phyloP scores from a whole-genome alignment of 2,888 invertebrate species.

The Monochamus alternatus region DNA sequence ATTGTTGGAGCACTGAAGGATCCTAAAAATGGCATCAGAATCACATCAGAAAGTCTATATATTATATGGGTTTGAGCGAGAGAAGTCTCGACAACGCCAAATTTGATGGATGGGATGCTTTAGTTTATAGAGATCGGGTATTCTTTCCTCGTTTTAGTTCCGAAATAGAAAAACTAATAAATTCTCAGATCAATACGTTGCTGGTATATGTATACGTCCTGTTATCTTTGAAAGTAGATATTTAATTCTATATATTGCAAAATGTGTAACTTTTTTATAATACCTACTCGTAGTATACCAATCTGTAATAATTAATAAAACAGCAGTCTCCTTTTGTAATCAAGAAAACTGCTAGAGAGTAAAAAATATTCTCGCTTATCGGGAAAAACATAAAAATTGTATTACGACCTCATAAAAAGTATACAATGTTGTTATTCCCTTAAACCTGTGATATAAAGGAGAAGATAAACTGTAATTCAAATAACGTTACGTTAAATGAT shows the following conservation, averaged over 20 bases:
- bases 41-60: slow-evolving; percentile 13
- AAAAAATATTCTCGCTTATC: too few species aligned
- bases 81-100: background rate
- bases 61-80: slow-evolving; percentile 10
- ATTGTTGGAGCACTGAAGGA: background rate
- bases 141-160: too few species aligned
- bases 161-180: too few species aligned
- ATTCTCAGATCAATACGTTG: too few species aligned
- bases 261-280: too few species aligned
- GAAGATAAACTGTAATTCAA: background rate
- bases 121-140: background rate
- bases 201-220: too few species aligned
- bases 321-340: too few species aligned
- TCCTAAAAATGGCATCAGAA: background rate
- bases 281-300: too few species aligned
- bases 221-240: too few species aligned
- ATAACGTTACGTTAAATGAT: background rate
- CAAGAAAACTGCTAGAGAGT: too few species aligned
- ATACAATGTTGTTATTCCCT: background rate
- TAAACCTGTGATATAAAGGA: background rate
- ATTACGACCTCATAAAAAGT: background rate
- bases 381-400: background rate
- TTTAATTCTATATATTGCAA: too few species aligned
- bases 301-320: too few species aligned
- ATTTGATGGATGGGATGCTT: slow-evolving; percentile 2